Conservation (phyloP, 2,113 vertebrate genomes). For the Asarcornis scutulata region DNA sequence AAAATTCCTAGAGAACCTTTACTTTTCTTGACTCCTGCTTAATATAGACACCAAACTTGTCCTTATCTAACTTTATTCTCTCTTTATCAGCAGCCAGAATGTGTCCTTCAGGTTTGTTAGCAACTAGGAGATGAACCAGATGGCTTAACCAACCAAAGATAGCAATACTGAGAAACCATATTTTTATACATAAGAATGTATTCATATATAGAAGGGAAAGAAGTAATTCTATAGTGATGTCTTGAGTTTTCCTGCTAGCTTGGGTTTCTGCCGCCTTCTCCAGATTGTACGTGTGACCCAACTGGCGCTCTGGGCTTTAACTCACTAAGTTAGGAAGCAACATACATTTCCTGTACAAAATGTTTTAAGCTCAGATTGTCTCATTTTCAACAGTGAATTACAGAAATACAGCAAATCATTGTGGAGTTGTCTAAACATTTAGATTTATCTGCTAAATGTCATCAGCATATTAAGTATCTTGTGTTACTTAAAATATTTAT, state of each 20-base stretch:
- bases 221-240: background rate
- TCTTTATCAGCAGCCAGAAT: background rate
- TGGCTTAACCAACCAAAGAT: background rate
- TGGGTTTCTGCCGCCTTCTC: background rate
- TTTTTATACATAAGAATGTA: background rate
- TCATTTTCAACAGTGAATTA: background rate
- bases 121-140: background rate
- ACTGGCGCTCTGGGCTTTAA: background rate
- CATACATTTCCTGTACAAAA: background rate
- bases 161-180: background rate
- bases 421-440: background rate
- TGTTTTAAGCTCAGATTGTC: background rate
- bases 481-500: background rate
- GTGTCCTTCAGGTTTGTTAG: background rate
- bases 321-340: background rate
- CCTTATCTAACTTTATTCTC: background rate
- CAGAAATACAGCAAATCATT: background rate
- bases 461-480: background rate
- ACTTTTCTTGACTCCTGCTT: background rate
- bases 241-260: rapidly evolving
- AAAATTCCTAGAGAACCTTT: background rate
- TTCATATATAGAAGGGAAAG: background rate
- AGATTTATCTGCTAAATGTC: background rate
- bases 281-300: background rate
- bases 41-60: background rate